Evolutionary conservation across 2,113 vertebrate species (phyloP).

Genomic region (Tragulus kanchil): DNA sequence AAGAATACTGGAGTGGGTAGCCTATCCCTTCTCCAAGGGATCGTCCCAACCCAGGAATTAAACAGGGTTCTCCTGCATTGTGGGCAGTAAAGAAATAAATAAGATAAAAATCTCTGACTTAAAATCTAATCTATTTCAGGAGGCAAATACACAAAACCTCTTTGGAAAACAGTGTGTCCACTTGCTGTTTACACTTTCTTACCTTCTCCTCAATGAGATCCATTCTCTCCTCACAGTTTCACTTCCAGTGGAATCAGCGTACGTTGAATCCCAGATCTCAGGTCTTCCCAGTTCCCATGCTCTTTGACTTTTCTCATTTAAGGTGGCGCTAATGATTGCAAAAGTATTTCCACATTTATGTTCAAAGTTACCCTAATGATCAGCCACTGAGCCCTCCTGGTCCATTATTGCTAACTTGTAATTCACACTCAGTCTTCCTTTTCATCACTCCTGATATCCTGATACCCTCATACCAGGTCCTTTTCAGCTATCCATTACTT

Average conservation of each 20-base stretch:
- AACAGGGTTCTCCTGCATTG: no score
- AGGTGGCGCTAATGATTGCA: neutral
- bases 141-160: neutral
- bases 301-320: neutral
- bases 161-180: neutral
- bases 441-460: slow-evolving; percentile 64
- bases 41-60: no score
- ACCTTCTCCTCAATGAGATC: neutral
- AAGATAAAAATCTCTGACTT: neutral
- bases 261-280: neutral
- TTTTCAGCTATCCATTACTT: slow-evolving; percentile 77
- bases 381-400: neutral
- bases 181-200: neutral
- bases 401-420: neutral
- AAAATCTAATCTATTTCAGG: slow-evolving; percentile 1
- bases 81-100: neutral
- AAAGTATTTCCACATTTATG: neutral
- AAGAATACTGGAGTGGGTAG: no score
- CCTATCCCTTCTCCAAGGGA: no score
- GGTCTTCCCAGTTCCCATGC: neutral
- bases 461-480: slow-evolving; percentile 63
- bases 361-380: neutral
- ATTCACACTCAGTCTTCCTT: slow-evolving; percentile 66
- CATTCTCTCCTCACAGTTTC: neutral
- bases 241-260: neutral